Evolutionary conservation across 2,888 invertebrate species (phyloP).

Genomic region (Acronicta leporina): DNA sequence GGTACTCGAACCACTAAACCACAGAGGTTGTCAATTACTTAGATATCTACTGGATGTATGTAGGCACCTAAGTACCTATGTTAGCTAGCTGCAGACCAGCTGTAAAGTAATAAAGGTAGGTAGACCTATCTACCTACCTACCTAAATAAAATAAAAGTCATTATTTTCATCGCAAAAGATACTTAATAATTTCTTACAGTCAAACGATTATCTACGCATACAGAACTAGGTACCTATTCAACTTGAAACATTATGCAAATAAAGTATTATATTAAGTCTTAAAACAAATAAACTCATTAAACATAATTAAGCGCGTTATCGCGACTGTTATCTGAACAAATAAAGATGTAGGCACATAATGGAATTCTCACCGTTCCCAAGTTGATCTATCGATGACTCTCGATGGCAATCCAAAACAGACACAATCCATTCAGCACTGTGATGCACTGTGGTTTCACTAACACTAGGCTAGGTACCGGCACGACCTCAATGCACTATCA

Average conservation of each 20-base stretch:
- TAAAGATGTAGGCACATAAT: conserved; percentile 41
- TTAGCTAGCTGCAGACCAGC: no score
- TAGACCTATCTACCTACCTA: no score
- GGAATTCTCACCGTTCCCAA: conserved; percentile 83
- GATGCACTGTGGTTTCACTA: conserved; percentile 84
- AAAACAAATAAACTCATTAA: conserved; percentile 45
- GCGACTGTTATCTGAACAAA: conserved; percentile 39
- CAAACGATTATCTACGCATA: conserved; percentile 12
- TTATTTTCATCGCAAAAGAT: conserved; percentile 5
- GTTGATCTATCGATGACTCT: conserved; percentile 84
- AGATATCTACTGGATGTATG: no score
- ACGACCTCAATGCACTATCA: conserved; percentile 85
- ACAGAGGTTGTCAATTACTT: no score
- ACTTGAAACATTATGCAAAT: conserved; percentile 32
- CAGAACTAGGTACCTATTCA: conserved; percentile 10
- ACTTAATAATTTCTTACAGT: conserved; percentile 14
- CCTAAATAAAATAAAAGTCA: no score
- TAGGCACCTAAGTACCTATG: no score
- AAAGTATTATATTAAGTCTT: conserved; percentile 35
- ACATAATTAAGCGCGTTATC: conserved; percentile 33
- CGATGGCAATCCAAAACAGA: conserved; percentile 86
- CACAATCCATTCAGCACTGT: conserved; percentile 87
- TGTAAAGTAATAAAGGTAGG: no score
- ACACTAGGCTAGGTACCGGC: conserved; percentile 79
- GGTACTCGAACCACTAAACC: no score